phyloP scores from a whole-genome alignment of 1,140 invertebrate genomes.

The Halotydeus destructor region DNA sequence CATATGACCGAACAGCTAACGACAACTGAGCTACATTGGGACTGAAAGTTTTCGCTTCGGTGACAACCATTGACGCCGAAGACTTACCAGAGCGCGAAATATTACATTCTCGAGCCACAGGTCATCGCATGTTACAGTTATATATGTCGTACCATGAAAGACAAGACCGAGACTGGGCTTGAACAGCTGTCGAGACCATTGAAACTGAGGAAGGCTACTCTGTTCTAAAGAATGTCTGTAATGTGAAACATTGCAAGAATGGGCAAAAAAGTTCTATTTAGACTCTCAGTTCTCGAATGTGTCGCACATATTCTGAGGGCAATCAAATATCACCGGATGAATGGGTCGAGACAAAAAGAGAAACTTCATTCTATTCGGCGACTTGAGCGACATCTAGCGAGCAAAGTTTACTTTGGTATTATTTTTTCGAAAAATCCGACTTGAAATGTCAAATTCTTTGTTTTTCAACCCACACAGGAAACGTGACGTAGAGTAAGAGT shows the following conservation, averaged over 20 bases:
- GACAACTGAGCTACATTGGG: no score
- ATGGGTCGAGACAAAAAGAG: no score
- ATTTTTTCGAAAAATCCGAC: no score
- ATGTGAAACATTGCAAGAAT: slow-evolving; percentile 59
- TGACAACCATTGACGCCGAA: slow-evolving; percentile 63
- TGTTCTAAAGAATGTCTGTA: slow-evolving; percentile 84
- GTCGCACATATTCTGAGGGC: slow-evolving; percentile 88
- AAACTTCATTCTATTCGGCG: no score
- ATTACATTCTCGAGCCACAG: slow-evolving; percentile 90
- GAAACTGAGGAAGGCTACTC: slow-evolving; percentile 83
- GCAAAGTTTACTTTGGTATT: no score
- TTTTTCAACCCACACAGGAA: no score
- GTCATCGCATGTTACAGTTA: slow-evolving; percentile 93
- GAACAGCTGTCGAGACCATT: slow-evolving; percentile 82
- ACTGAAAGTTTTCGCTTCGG: slow-evolving; percentile 61
- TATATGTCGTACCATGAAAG: slow-evolving; percentile 84
- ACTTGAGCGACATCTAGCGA: no score
- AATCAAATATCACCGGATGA: slow-evolving; percentile 70
- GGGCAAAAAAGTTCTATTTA: slow-evolving; percentile 97
- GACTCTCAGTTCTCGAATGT: slow-evolving; percentile 95
- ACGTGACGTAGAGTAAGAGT: no score
- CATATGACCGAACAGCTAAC: slow-evolving; percentile 63
- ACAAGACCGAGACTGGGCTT: slow-evolving; percentile 97
- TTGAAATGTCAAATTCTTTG: no score
- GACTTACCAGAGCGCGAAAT: slow-evolving; percentile 76